phyloP scores from a whole-genome alignment of 1,140 invertebrate genomes.

The Bilobella aurantiaca region DNA sequence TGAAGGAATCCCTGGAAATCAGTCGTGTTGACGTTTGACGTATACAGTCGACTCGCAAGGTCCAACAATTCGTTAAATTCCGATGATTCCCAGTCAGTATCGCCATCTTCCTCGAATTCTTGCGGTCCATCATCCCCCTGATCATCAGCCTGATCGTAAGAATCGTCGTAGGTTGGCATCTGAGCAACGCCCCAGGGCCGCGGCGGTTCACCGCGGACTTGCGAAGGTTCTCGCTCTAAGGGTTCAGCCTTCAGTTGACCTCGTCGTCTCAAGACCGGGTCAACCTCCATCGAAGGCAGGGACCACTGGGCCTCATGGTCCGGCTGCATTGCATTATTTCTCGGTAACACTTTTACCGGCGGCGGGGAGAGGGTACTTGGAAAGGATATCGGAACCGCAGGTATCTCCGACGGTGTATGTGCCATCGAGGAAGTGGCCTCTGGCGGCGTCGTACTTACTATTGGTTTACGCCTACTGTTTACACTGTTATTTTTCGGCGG shows the following conservation, averaged over 20 bases:
- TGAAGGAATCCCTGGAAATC: slow-evolving; percentile 19
- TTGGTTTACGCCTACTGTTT: background rate
- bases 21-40: slow-evolving; percentile 18
- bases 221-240: no score
- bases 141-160: background rate
- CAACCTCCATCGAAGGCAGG: background rate
- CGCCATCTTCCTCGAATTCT: slow-evolving; percentile 8
- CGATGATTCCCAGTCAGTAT: slow-evolving; percentile 9
- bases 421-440: background rate
- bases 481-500: background rate
- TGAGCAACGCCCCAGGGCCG: no score
- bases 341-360: background rate
- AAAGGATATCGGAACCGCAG: background rate
- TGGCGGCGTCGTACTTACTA: background rate
- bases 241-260: no score
- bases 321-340: no score
- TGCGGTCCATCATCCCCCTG: background rate
- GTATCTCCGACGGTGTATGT: background rate
- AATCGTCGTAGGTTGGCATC: background rate
- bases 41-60: slow-evolving; percentile 23
- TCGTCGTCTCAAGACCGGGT: no score
- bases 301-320: background rate
- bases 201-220: no score
- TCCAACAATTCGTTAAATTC: slow-evolving; percentile 21
- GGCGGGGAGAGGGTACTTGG: background rate